Percentiles rank a stretch among this genome's conserved stretches.
Evolutionary conservation across 2,797 vertebrate genomes (phyloP).

Genomic region (Peromyscus attwateri): DNA sequence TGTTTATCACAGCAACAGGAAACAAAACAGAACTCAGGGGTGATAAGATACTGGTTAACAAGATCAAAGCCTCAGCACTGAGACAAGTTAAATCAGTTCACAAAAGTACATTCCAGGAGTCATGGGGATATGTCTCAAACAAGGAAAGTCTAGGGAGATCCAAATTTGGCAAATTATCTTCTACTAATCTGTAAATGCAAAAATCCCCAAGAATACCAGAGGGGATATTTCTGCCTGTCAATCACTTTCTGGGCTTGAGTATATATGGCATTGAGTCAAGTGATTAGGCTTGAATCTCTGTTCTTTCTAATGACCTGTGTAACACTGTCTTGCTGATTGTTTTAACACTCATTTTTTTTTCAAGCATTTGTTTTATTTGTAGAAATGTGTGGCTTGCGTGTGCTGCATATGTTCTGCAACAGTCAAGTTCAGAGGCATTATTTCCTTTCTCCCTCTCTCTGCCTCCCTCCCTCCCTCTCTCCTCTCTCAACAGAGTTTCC

Average conservation of each 20-base stretch:
- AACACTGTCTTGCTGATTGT: not conserved
- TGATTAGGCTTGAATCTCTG: not conserved
- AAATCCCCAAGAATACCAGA: not conserved
- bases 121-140: slow-evolving; percentile 31
- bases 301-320: not conserved
- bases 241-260: not conserved
- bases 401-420: not conserved
- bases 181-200: slow-evolving; percentile 37
- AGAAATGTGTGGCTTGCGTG: not conserved
- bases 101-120: slow-evolving; percentile 46
- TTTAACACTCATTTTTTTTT: not conserved
- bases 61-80: not conserved
- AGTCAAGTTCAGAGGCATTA: slow-evolving; percentile 22
- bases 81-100: slow-evolving; percentile 61
- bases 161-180: not conserved
- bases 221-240: not conserved
- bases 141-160: slow-evolving; percentile 32
- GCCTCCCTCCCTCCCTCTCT: not conserved
- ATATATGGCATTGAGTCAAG: not conserved
- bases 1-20: not conserved
- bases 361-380: slow-evolving; percentile 15
- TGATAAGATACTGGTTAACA: not conserved
- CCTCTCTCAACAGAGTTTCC: not conserved
- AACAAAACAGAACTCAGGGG: not conserved
- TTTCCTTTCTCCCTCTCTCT: too few relatives aligned